Percentiles rank a stretch among this genome's conserved stretches.
These are phyloP conservation scores for Willowsia nigromaculata DNA, from an alignment of 2,888 invertebrate species.

Conservation along the genomic window DNA sequence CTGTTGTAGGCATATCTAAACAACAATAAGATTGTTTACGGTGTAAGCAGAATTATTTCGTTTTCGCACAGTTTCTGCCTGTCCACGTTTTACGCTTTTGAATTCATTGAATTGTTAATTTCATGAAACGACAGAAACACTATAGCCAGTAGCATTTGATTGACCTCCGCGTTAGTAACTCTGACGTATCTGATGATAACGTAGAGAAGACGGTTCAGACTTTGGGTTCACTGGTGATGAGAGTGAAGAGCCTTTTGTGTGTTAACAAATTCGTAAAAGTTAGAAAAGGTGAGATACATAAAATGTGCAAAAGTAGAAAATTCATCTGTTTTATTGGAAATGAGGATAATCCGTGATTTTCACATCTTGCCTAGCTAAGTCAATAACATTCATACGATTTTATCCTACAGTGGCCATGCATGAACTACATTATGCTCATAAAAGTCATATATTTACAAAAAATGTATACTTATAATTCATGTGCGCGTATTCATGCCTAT, in stretches of 20 bases:
- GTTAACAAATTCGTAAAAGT: conserved; percentile 46
- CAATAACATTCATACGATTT: too few species aligned
- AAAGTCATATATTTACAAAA: too few species aligned
- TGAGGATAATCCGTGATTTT: too few species aligned
- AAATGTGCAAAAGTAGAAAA: too few species aligned
- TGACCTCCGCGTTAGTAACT: conserved; percentile 14
- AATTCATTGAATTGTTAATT: conserved; percentile 30
- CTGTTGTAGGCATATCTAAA: too few species aligned
- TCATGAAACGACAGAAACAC: conserved; percentile 13
- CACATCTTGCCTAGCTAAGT: too few species aligned
- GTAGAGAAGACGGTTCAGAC: neutral
- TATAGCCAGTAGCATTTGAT: conserved; percentile 21
- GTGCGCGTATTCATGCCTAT: neutral
- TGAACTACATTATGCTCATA: too few species aligned
- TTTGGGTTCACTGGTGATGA: neutral
- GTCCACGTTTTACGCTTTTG: conserved; percentile 51
- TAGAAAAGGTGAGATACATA: too few species aligned
- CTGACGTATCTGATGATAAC: neutral
- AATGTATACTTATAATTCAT: neutral
- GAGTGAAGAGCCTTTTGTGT: neutral
- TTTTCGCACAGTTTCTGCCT: neutral
- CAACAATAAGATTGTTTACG: neutral
- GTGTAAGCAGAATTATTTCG: neutral
- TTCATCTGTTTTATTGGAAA: too few species aligned
- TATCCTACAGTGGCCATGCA: too few species aligned